These are phyloP conservation scores for Notechis scutatus DNA, from an alignment of 2,113 vertebrate genomes.

Conservation along the genomic window DNA sequence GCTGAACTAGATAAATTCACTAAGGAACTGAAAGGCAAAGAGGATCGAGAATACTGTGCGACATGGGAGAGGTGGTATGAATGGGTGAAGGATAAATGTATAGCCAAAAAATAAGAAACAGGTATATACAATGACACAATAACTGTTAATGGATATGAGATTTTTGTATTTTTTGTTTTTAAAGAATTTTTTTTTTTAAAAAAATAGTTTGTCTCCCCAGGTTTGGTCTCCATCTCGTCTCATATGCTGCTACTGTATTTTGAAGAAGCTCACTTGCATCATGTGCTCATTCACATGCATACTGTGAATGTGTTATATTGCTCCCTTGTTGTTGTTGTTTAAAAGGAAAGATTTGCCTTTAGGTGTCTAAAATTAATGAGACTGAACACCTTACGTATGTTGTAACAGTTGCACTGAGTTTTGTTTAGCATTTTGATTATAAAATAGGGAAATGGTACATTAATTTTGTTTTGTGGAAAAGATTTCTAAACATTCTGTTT, in stretches of 20 bases:
- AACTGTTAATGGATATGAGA: too few relatives aligned
- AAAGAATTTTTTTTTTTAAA: too few relatives aligned
- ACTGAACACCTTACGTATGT: slow-evolving; percentile 62
- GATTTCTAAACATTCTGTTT: slow-evolving; percentile 64
- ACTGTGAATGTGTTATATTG: slow-evolving; percentile 28
- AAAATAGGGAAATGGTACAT: slow-evolving; percentile 71
- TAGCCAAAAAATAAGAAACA: too few relatives aligned
- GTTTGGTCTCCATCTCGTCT: background rate
- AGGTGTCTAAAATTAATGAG: slow-evolving; percentile 65
- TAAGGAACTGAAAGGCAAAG: too few relatives aligned
- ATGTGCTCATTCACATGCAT: slow-evolving; percentile 30
- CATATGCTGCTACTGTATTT: background rate
- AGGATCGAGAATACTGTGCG: too few relatives aligned
- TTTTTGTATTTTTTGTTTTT: too few relatives aligned
- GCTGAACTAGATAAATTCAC: too few relatives aligned
- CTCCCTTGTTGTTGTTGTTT: slow-evolving; percentile 48
- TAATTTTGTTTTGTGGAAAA: slow-evolving; percentile 72
- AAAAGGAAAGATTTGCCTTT: slow-evolving; percentile 63
- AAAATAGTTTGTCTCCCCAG: background rate
- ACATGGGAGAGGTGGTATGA: too few relatives aligned
- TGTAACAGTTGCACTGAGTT: slow-evolving; percentile 68
- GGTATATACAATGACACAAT: too few relatives aligned
- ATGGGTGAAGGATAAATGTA: too few relatives aligned
- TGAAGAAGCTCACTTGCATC: background rate
- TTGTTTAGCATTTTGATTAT: slow-evolving; percentile 79